Conservation (phyloP, 2,797 vertebrate genomes). For the Sebastes minor region DNA sequence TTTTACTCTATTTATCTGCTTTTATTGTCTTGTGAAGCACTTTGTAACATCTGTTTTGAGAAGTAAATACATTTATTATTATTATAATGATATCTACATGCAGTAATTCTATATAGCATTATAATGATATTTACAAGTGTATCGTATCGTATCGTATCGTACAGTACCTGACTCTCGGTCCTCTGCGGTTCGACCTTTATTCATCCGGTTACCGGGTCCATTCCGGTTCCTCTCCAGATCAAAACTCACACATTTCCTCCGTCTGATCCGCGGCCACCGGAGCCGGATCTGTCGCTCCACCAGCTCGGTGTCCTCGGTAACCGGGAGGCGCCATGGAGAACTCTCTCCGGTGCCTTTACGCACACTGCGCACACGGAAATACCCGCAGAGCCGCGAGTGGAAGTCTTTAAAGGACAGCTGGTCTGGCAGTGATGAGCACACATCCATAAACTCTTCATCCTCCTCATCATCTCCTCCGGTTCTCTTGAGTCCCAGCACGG, state of each 20-base stretch:
- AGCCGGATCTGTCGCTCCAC: conserved; percentile 81
- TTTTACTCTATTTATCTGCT: too few species aligned
- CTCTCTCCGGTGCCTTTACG: conserved; percentile 14
- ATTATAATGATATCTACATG: too few species aligned
- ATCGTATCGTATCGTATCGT: too few species aligned
- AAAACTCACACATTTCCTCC: conserved; percentile 81
- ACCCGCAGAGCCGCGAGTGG: conserved; percentile 82
- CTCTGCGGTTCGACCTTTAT: conserved; percentile 8
- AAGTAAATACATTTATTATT: too few species aligned
- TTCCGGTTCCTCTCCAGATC: conserved; percentile 63
- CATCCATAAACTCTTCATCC: conserved; percentile 55
- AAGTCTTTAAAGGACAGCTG: conserved; percentile 81
- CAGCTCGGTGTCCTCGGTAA: conserved; percentile 80
- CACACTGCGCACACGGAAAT: conserved; percentile 70
- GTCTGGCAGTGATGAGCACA: conserved; percentile 61
- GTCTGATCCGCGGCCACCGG: conserved; percentile 77
- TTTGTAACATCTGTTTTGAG: too few species aligned
- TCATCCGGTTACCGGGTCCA: not conserved
- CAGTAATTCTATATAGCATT: too few species aligned
- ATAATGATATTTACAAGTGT: too few species aligned
- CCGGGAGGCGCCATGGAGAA: conserved; percentile 62
- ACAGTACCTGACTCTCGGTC: conserved; percentile 48
- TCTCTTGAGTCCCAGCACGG: conserved; percentile 69
- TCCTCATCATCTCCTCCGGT: not conserved
- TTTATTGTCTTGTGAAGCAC: too few species aligned